These are phyloP conservation scores for Odocoileus virginianus DNA, from an alignment of 2,113 vertebrate species.

Conservation along the genomic window DNA sequence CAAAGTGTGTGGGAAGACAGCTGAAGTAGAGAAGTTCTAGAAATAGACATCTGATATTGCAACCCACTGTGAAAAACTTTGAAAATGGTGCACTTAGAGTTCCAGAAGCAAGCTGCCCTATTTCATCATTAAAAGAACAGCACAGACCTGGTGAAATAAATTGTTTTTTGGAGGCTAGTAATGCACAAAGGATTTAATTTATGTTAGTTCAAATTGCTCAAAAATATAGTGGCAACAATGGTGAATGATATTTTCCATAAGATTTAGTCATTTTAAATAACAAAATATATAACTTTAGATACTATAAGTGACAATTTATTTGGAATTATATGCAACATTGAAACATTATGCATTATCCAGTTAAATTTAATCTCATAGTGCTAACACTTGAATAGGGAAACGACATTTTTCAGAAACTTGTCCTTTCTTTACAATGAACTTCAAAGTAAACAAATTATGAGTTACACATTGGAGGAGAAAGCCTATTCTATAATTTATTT, in stretches of 20 bases:
- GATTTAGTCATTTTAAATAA: neutral
- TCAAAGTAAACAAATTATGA: neutral
- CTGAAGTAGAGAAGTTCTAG: slow-evolving; percentile 30
- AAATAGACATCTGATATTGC: slow-evolving; percentile 10
- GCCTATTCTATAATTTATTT: neutral
- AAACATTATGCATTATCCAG: neutral
- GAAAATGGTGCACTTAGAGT: neutral
- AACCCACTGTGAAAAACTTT: slow-evolving; percentile 18
- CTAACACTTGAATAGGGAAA: neutral
- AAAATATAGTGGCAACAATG: neutral
- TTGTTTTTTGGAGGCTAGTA: neutral
- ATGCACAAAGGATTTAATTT: neutral
- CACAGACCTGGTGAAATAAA: neutral
- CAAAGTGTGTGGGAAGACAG: neutral
- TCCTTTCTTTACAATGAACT: neutral
- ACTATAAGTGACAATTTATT: neutral
- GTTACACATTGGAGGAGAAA: neutral
- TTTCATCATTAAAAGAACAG: neutral
- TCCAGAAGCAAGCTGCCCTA: neutral
- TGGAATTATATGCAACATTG: neutral
- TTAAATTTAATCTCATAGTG: neutral
- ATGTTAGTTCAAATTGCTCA: neutral
- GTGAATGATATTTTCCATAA: neutral
- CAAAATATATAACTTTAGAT: neutral
- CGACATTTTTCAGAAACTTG: neutral